Evolutionary conservation across 2,888 invertebrate genomes (phyloP), one percentile per base, ranked within the genome.

Genomic region (Apoderus coryli): DNA sequence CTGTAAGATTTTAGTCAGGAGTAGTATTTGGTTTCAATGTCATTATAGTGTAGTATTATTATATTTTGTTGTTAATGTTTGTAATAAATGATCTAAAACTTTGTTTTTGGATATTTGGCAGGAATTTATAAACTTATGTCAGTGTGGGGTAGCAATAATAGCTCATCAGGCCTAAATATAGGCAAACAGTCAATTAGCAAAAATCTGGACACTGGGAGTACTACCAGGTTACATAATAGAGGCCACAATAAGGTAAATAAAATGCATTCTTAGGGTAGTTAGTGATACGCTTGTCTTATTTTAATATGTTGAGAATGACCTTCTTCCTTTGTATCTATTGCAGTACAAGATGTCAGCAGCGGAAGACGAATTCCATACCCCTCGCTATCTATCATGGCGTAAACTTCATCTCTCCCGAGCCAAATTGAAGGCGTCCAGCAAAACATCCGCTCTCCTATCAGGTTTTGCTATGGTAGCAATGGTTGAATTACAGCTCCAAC

Each of bases 391-490:
- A 28, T 85, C 85, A 23, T 86, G 86, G 86, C 67, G 86, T 44
- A 86, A 86, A 54, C 63, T 95, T 16, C 93, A 95, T 56, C 69
- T 98, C 32, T 92, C 92, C 54, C 71, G 92, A 41, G 95, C 96
- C 31, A 98, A 98, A 61, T 70, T 98, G 47, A 98, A 98, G 62
- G 96, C 96, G 0, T 90, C 92, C 29, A 93, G 92, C 59, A 82
- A 95, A 57, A 98, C 96, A 2, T 96, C 95, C 0, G 96, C 96
- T 0, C 64, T 98, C 4, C 70, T 98, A 23, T 90, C 92, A 13
- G 95, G 95, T 38, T 95, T 95, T 56, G 95, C 95, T 22, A 95
- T 95, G 93, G 95, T 92, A 16, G 95, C 95, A 16, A 90, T 96
- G 82, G 95, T 96, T 14, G 95, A 96, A 58, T 80, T 95, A 31